Percentiles rank a stretch among this genome's conserved stretches.
These are phyloP conservation scores for Diplogasteroides magnus DNA, from an alignment of 1,140 invertebrate genomes.

Conservation along the genomic window DNA sequence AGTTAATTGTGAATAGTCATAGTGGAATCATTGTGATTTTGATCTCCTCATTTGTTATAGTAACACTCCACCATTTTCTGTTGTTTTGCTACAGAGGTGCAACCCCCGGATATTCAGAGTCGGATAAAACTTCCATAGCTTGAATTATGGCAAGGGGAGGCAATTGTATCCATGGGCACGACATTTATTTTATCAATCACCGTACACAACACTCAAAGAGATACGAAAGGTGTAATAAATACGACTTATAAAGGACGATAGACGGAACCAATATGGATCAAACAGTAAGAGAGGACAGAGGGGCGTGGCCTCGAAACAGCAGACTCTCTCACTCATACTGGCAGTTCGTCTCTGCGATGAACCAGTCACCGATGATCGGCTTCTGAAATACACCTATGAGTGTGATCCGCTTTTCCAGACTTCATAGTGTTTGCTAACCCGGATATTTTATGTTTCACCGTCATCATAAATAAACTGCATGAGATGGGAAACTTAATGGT, in stretches of 20 bases:
- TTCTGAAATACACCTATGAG: constrained; percentile 5
- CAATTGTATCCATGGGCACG: too few species aligned
- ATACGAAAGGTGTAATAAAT: neutral
- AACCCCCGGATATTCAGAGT: too few species aligned
- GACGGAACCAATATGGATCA: neutral
- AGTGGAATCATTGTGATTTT: too few species aligned
- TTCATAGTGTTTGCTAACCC: constrained; percentile 11
- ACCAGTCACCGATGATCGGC: constrained; percentile 40
- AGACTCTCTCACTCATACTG: constrained; percentile 30
- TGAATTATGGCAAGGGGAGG: too few species aligned
- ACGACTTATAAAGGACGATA: neutral
- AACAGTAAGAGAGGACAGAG: neutral
- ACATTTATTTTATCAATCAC: too few species aligned
- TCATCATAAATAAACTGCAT: neutral
- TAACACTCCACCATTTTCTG: too few species aligned
- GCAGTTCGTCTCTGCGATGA: constrained; percentile 42
- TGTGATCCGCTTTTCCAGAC: constrained; percentile 11
- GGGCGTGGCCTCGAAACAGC: too few species aligned
- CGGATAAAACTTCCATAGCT: too few species aligned
- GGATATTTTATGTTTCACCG: constrained; percentile 7
- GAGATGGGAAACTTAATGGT: neutral
- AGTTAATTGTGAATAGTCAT: too few species aligned
- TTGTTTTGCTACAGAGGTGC: too few species aligned
- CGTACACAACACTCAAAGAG: constrained; percentile 6
- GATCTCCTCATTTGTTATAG: too few species aligned